Base-by-base conservation (phyloP, 1,140 invertebrate species). In the Andrena cerasifolii region DNA sequence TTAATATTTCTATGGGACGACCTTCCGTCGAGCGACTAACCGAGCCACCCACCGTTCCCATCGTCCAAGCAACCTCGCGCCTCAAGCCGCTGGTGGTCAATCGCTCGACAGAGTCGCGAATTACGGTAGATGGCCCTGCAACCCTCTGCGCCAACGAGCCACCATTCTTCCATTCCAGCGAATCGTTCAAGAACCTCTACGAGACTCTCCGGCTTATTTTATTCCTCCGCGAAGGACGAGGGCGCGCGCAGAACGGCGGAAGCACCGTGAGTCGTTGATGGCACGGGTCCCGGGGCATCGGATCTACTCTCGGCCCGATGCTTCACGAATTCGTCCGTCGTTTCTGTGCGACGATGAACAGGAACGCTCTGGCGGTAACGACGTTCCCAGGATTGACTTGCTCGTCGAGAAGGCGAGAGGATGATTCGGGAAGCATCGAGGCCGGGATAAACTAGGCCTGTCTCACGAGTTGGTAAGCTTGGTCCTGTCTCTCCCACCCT, bases 391-490 rank as follows among this genome's bases (percentile, higher is more conserved):
- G n/a, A n/a, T n/a, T 14, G 70, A 31, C 18, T 59, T 45, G 24
- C 31, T 31, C 18, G 16, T 31, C 14, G 65, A 49, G 24, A n/a
- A 77, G 43, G 54, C 18, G 36, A 73, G 67, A 72, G 45, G 24
- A 73, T 33, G 59, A 76, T 68, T 71, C 51, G 67, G 54, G 75
- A 79, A 76, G 40, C 78, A 84, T 49, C 54, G 51, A n/a, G 76
- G 40, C 72, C 70, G 26, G 67, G 49, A 45, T 76, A n/a, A 28
- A 78, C 36, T 85, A 88, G 81, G 78, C 78, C 79, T 78, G 72
- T 89, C 80, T 88, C 78, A 82, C 83, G 80, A 75, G 79, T 91
- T 90, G 90, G 89, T 89, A 91, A 91, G 77, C 90, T 92, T 92
- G 91, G 90, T 92, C 89, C 90, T 90, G 89, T 92, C 88, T 92